Base-by-base conservation (phyloP, 2,888 invertebrate species). In the Scaptodrosophila latifasciaeformis region DNA sequence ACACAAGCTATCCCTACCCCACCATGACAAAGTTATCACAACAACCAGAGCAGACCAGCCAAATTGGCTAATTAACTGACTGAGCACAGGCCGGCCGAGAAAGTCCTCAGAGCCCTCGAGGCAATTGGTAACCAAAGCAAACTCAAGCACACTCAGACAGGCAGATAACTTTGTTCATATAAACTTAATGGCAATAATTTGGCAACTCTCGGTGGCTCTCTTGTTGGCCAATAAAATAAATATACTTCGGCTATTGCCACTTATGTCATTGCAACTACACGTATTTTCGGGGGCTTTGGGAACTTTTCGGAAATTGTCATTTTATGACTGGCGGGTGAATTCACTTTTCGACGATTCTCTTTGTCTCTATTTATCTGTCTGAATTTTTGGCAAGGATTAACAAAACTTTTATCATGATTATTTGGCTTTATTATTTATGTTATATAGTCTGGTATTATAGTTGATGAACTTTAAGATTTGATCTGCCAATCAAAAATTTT, bases 121-220 rank as follows among this genome's bases (percentile, higher is more conserved):
- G 31, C 31, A 12, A 10, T 13, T 34, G 34, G 13, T 19, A 54
- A 7, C 37, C 15, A 12, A 7, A 17, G 15, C n/a, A n/a, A 10
- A 30, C 30, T n/a, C 52, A 47, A 12, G 45, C 10, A 42, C 4
- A 35, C 10, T 21, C 46, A 30, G 42, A 31, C 59, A 45, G 51
- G 31, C 40, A 18, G 29, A 17, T 13, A 42, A 39, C 40, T 10
- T 15, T 39, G 49, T 56, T 55, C 66, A 66, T 77, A 65, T 77
- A 65, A 67, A 47, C 44, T 43, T 79, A 79, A 79, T 72, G 71
- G 61, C 76, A 76, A 72, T 72, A 79, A 72, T 79, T 78, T 75
- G 79, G 72, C 62, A 57, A 67, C 70, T 70, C 70, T 77, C 54
- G 56, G 39, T 63, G 61, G 55, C 62, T 57, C 40, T 57, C 63